Evolutionary conservation across 2,113 vertebrate genomes (phyloP).

Genomic region (Cyanistes caeruleus): DNA sequence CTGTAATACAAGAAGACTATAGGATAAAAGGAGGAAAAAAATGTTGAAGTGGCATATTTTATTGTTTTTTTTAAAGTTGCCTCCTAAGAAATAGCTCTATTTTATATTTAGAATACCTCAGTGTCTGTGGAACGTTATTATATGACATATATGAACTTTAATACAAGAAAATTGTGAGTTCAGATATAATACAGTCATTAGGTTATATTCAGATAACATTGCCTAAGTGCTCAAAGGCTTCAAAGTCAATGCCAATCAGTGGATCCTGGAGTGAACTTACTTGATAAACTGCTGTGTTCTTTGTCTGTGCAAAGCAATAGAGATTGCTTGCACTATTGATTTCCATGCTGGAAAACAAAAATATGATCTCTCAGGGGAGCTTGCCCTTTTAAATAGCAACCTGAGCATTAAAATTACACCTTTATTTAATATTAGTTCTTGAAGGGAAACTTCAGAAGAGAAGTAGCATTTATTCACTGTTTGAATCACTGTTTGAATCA

Average conservation of each 20-base stretch:
- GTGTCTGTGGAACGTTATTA: not conserved
- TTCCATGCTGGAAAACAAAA: not conserved
- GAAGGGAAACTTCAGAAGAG: not conserved
- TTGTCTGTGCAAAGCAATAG: not conserved
- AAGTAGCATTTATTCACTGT: not conserved
- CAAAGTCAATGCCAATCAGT: not conserved
- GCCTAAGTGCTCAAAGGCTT: not conserved
- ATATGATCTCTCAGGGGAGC: not conserved
- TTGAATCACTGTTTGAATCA: not conserved
- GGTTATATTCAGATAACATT: not conserved
- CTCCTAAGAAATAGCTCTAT: not conserved
- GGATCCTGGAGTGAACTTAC: constrained; percentile 1
- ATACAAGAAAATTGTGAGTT: constrained; percentile 10
- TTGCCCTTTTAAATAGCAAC: not conserved
- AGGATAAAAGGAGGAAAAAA: not conserved
- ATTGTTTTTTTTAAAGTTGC: not conserved
- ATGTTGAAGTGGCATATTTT: not conserved
- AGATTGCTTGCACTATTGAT: not conserved
- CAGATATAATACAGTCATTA: not conserved
- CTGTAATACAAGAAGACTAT: not conserved
- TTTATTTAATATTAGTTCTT: constrained; percentile 21
- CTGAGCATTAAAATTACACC: not conserved
- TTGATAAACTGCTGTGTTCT: constrained; percentile 16
- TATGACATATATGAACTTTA: not conserved
- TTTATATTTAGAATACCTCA: not conserved